Conservation (phyloP, 2,797 vertebrate genomes). For the Echiichthys vipera region DNA sequence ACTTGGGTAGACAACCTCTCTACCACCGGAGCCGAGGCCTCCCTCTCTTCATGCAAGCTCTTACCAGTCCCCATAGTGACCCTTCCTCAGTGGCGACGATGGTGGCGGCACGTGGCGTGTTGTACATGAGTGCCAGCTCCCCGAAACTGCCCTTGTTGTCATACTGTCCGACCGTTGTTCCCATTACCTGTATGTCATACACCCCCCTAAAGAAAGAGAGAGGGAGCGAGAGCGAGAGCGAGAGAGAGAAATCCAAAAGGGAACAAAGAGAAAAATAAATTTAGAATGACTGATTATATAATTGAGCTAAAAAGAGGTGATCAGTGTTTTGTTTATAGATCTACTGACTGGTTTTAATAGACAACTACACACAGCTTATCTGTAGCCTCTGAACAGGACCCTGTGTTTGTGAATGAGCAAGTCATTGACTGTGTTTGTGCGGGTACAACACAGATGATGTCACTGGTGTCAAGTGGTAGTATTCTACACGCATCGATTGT, state of each 20-base stretch:
- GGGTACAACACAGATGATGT: too few relatives aligned
- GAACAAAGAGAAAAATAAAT: neutral
- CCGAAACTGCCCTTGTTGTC: constrained; percentile 97
- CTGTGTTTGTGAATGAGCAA: neutral
- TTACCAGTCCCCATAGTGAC: constrained; percentile 96
- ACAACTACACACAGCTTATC: constrained; percentile 19
- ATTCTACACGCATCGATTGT: too few relatives aligned
- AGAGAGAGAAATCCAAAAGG: neutral
- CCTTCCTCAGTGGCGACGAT: constrained; percentile 93
- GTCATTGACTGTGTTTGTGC: constrained; percentile 7
- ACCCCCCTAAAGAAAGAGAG: constrained; percentile 83
- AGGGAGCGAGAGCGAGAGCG: neutral
- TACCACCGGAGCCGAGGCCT: too few relatives aligned
- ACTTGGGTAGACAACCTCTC: too few relatives aligned
- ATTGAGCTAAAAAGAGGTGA: neutral
- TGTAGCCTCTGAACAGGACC: constrained; percentile 3
- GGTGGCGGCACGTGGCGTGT: constrained; percentile 96
- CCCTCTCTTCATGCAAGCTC: too few relatives aligned
- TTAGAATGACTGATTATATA: neutral
- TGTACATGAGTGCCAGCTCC: constrained; percentile 98
- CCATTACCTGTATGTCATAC: constrained; percentile 92
- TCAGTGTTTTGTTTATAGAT: constrained; percentile 16
- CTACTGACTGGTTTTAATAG: constrained; percentile 11
- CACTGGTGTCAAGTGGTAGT: too few relatives aligned
- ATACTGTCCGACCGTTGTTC: constrained; percentile 92